Evolutionary conservation across 2,888 invertebrate species (phyloP).

Genomic region (Monopis laevigella): DNA sequence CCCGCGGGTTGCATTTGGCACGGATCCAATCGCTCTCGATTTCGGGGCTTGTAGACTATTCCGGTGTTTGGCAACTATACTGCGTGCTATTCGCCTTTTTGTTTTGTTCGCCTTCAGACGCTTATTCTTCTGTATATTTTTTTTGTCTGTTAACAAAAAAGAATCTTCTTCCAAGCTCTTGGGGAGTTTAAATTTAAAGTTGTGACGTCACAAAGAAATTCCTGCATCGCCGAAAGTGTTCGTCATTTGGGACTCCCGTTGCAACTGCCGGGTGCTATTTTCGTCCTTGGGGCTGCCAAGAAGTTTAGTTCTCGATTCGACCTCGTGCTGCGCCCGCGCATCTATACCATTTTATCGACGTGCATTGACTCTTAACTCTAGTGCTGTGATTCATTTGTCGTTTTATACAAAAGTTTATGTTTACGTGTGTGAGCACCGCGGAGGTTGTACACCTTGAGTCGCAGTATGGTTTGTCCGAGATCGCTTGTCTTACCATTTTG

Average conservation of each 20-base stretch:
- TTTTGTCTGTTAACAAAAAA: too few relatives aligned
- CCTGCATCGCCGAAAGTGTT: constrained; percentile 31
- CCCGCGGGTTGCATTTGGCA: constrained; percentile 31
- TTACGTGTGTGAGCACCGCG: constrained; percentile 20
- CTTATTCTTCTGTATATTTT: too few relatives aligned
- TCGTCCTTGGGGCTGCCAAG: constrained; percentile 23
- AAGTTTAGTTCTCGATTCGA: constrained; percentile 41
- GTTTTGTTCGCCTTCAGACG: constrained; percentile 53
- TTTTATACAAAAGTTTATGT: constrained; percentile 1
- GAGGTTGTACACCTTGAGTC: constrained; percentile 49
- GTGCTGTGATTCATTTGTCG: constrained; percentile 42
- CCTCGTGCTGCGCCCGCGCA: constrained; percentile 35
- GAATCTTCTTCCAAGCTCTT: too few relatives aligned
- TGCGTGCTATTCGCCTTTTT: constrained; percentile 32
- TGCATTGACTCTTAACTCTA: constrained; percentile 64
- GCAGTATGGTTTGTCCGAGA: constrained; percentile 45
- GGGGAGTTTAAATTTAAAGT: too few relatives aligned
- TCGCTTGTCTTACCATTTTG: constrained; percentile 55
- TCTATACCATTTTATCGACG: constrained; percentile 49
- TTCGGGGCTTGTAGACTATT: constrained; percentile 34
- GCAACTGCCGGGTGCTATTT: constrained; percentile 63
- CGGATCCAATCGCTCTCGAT: constrained; percentile 40
- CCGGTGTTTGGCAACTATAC: constrained; percentile 50
- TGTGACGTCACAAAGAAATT: constrained; percentile 7
- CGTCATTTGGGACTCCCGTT: constrained; percentile 52